Evolutionary conservation across 1,140 invertebrate species (phyloP).

Genomic region (Panagrolaimus sp.): DNA sequence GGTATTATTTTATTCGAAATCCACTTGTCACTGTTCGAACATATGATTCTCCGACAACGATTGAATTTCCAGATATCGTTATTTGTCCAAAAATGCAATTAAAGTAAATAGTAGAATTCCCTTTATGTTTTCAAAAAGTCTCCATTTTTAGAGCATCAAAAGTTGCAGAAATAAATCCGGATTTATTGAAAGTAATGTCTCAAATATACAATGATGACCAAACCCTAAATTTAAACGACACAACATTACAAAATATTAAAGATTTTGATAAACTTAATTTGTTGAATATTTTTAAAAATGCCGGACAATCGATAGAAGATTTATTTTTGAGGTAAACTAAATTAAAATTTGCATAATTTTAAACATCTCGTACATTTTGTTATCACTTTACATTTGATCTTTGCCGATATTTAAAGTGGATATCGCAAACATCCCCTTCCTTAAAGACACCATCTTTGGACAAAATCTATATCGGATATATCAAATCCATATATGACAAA

Average conservation of each 20-base stretch:
- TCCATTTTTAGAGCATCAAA: conserved; percentile 37
- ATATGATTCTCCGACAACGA: conserved; percentile 35
- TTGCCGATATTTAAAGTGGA: too few species aligned
- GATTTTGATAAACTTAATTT: conserved; percentile 19
- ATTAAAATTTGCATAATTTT: too few species aligned
- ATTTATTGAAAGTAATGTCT: conserved; percentile 30
- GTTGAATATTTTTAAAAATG: conserved; percentile 15
- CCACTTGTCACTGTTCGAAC: conserved; percentile 35
- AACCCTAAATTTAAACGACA: background rate
- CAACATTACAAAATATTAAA: background rate
- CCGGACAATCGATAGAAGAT: conserved; percentile 36
- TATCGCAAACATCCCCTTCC: background rate
- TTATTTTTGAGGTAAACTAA: conserved; percentile 39
- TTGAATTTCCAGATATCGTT: conserved; percentile 38
- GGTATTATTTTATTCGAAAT: conserved; percentile 45
- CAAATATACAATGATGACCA: conserved; percentile 33
- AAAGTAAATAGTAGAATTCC: conserved; percentile 28
- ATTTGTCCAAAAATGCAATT: conserved; percentile 48
- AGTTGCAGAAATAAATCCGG: conserved; percentile 33
- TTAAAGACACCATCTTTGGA: background rate
- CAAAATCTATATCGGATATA: background rate
- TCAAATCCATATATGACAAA: background rate
- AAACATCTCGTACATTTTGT: background rate
- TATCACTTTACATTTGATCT: too few species aligned
- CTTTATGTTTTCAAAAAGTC: background rate